Percentiles rank a stretch among this genome's conserved stretches.
Conservation (phyloP, 2,113 vertebrate species). For the Apteryx mantelli region DNA sequence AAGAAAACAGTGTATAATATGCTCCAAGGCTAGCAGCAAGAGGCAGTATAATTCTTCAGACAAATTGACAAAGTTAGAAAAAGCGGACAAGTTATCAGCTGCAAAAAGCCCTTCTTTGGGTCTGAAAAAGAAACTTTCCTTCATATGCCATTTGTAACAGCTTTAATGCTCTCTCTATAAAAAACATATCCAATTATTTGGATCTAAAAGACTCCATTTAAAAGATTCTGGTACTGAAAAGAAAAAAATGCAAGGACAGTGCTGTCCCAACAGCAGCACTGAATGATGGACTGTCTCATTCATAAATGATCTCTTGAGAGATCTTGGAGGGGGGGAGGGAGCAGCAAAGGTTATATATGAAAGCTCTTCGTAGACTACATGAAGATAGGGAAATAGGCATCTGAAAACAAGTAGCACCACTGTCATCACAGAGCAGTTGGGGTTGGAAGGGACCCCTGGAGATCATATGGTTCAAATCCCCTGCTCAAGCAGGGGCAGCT, state of each 20-base stretch:
- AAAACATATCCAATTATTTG: neutral
- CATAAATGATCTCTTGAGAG: neutral
- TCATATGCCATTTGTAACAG: neutral
- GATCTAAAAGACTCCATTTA: neutral
- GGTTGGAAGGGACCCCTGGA: no score
- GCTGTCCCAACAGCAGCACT: neutral
- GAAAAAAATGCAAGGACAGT: neutral
- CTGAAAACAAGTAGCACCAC: neutral
- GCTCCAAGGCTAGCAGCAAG: neutral
- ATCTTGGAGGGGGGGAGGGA: neutral
- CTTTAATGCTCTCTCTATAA: neutral
- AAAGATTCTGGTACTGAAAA: neutral
- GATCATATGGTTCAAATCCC: no score
- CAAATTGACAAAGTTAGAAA: neutral
- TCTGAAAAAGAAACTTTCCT: neutral
- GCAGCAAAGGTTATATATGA: neutral
- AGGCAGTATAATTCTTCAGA: neutral
- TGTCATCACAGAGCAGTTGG: neutral
- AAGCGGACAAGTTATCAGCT: neutral
- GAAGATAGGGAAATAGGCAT: neutral
- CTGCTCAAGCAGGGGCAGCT: no score
- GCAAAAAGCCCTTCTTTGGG: neutral
- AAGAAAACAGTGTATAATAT: neutral
- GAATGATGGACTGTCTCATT: neutral
- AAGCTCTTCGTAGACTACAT: neutral